Evolutionary conservation across 1,140 invertebrate genomes (phyloP).

Genomic region (Wasmannia auropunctata): DNA sequence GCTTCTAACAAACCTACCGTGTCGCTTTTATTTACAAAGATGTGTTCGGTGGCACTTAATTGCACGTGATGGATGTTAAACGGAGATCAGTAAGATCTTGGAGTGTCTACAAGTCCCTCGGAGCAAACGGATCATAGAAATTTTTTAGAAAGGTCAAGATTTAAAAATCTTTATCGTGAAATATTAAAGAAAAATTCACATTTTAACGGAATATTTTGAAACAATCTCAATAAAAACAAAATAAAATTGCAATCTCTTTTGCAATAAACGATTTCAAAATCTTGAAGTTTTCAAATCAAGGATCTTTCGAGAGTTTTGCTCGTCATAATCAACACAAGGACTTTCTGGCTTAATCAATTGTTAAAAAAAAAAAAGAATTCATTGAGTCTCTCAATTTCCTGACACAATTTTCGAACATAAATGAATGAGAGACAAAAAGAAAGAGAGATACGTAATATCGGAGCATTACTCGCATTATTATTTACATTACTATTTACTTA

Average conservation of each 20-base stretch:
- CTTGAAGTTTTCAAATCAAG: background rate
- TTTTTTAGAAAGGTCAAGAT: background rate
- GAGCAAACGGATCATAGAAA: background rate
- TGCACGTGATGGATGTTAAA: too few relatives aligned
- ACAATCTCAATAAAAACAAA: background rate
- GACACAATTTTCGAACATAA: background rate
- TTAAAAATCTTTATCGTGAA: background rate
- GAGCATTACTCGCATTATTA: background rate
- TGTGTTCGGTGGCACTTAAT: background rate
- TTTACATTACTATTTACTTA: slow-evolving; percentile 16
- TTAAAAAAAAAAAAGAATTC: background rate
- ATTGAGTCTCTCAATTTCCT: background rate
- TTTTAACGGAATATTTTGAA: too few relatives aligned
- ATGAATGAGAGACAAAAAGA: too few relatives aligned
- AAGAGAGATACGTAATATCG: background rate
- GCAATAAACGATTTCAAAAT: background rate
- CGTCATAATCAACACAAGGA: background rate
- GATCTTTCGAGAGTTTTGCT: background rate
- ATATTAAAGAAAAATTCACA: too few relatives aligned
- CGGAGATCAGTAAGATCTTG: background rate
- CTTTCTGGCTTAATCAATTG: background rate
- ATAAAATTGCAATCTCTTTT: background rate
- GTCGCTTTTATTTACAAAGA: slow-evolving; percentile 35
- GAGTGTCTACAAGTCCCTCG: background rate
- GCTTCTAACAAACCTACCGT: background rate